phyloP scores from a whole-genome alignment of 2,888 invertebrate species.

The Scaptomyza reducta region DNA sequence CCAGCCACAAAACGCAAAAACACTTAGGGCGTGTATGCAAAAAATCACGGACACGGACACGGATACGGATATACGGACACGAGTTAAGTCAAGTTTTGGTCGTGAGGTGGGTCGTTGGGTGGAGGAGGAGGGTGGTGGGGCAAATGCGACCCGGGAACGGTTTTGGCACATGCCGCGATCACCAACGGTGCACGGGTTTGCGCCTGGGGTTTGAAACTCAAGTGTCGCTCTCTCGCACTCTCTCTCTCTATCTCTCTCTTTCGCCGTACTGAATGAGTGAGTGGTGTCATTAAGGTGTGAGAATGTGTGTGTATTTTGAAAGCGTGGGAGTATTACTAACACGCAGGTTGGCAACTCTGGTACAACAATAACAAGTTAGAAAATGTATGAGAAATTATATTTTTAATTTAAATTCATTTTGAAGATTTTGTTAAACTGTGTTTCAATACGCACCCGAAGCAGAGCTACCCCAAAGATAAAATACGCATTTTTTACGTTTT shows the following conservation, averaged over 20 bases:
- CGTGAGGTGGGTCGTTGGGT: constrained; percentile 1
- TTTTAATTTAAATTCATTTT: no score
- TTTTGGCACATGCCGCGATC: constrained; percentile 77
- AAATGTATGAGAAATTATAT: not conserved
- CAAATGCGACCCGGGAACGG: constrained; percentile 38
- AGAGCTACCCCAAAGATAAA: no score
- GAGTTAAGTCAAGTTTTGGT: constrained; percentile 34
- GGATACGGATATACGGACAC: constrained; percentile 30
- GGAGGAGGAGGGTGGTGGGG: constrained; percentile 2
- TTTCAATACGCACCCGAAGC: no score
- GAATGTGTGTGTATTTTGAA: constrained; percentile 8
- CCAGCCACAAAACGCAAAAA: no score
- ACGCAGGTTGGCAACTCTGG: constrained; percentile 28
- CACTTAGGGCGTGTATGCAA: not conserved
- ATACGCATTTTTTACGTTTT: no score
- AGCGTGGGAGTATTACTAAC: constrained; percentile 64
- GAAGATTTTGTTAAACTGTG: no score
- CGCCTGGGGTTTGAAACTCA: constrained; percentile 67
- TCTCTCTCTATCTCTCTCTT: not conserved
- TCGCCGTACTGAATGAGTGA: not conserved
- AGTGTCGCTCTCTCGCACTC: constrained; percentile 48
- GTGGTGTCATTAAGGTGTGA: constrained; percentile 1
- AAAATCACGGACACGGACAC: not conserved
- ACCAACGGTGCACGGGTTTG: constrained; percentile 70
- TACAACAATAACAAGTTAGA: not conserved